phyloP scores from a whole-genome alignment of 2,888 invertebrate species.

The Drosophila anomelani region DNA sequence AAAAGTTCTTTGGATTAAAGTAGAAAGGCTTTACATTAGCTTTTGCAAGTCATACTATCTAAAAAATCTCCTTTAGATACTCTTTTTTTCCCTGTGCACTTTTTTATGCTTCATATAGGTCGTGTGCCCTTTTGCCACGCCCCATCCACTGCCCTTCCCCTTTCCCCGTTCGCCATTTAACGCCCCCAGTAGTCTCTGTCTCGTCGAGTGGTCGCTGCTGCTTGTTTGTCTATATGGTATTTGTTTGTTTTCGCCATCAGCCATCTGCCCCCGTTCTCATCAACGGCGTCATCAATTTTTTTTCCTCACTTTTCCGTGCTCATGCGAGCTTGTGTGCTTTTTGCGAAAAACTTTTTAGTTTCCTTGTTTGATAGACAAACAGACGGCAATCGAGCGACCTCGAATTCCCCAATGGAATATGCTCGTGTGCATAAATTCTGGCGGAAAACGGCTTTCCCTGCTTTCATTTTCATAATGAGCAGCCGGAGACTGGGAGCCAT shows the following conservation, averaged over 20 bases:
- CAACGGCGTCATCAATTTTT: constrained; percentile 70
- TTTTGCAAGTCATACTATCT: no score
- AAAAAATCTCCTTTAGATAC: background rate
- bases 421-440: constrained; percentile 74
- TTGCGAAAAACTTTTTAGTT: constrained; percentile 67
- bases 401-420: constrained; percentile 73
- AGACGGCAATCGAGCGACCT: constrained; percentile 43
- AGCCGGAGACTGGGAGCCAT: constrained; percentile 32
- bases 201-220: constrained; percentile 59
- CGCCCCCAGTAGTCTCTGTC: constrained; percentile 44
- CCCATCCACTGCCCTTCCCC: background rate
- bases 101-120: constrained; percentile 64
- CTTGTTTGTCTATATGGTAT: constrained; percentile 61
- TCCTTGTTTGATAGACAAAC: constrained; percentile 61
- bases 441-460: constrained; percentile 49
- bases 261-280: constrained; percentile 45
- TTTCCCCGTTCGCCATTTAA: constrained; percentile 25
- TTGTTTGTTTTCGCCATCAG: constrained; percentile 64
- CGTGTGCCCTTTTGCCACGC: constrained; percentile 59
- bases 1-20: background rate
- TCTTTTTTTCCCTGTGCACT: constrained; percentile 19
- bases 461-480: constrained; percentile 76
- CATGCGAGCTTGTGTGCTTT: constrained; percentile 45
- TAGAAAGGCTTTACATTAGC: rapidly evolving
- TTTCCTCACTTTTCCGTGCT: constrained; percentile 39